Evolutionary conservation across 2,797 vertebrate genomes (phyloP), one percentile per base, ranked within the genome.

Genomic region (Sphenodon punctatus): DNA sequence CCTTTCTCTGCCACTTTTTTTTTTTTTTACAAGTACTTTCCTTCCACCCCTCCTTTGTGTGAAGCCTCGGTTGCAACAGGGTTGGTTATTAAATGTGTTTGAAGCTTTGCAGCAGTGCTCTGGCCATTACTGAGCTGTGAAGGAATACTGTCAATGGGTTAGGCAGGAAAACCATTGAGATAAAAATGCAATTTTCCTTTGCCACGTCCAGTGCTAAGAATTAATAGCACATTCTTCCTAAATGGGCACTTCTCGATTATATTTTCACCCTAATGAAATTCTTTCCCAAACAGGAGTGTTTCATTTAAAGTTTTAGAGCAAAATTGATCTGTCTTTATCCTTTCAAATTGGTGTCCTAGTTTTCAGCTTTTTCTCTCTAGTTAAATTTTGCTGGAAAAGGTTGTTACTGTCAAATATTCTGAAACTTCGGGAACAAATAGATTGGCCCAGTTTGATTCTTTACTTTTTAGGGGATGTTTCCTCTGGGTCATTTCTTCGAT

Each of bases 171-270:
- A 64, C 63, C 94, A 92, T 93, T 94, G 95, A 95, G 92, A 92
- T 95, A 95, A 94, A 95, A 95, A 94, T 82, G 92, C 91, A 93
- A 93, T 95, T 94, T 94, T 94, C 88, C 53, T 85, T 89, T 95
- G 78, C 22, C 75, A 67, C 86, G 92, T 68, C 87, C 87, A 90
- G 85, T 84, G 79, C 92, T 87, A 93, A 90, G 93, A 95, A 95
- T 95, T 95, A 95, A 95, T 94, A 93, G 91, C 91, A 92, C 82
- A 82, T 95, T 93, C 90, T 90, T 93, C 84, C 86, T 93, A 92
- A 94, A 93, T 92, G 92, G 92, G 77, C 84, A 91, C 86, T 92
- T 94, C 90, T 85, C 42, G 86, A 85, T 93, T 92, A 86, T 93
- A 92, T 93, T 94, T 94, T 89, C 84, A 89, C 85, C 88, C 92